Base-by-base conservation (phyloP, 1,140 invertebrate species). In the Drosophila rufa region DNA sequence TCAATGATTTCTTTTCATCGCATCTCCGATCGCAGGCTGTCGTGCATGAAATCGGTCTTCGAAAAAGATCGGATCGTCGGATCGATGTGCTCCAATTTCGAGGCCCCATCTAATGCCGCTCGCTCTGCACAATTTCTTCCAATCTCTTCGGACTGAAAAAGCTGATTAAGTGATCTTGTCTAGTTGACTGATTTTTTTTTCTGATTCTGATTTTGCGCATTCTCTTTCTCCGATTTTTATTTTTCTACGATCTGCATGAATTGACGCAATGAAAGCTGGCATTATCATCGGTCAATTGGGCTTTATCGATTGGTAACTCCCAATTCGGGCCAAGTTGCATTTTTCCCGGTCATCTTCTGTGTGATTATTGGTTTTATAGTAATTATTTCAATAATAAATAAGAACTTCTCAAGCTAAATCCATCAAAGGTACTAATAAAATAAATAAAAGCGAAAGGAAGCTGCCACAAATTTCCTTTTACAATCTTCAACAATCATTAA, bases 1-100 rank as follows among this genome's bases (percentile, higher is more conserved):
- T 82, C 82, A 85, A 82, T 82, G 82, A 53, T 75, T 85, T 81
- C 75, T 81, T 86, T 85, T 79, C 79, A 85, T 79, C 55, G 74
- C 78, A 46, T 6, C 50, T 69, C 45, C 42, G 58, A 70, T 78
- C 76, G 55, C 75, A 70, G 66, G 77, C 82, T 86, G 79, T 85
- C 82, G 82, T 85, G 82, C 82, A 85, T 78, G 67, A 85, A 73
- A 82, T 78, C 74, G 80, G 38, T 78, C 46, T n/a, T 55, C 58
- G 25, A 42, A 40, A 53, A 47, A 58, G 48, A 79, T 64, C 53
- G 12, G 40, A 51, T 75, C 48, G 57, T 48, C 25, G 76, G 25
- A 66, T 76, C 53, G 58, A 45, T 81, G 57, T 48, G 65, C 75
- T 83, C 75, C 75, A 78, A 51, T 79, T 70, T 67, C 19, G 40